A percentile compares a stretch with the other conserved stretches of the same genome.
Evolutionary conservation across 1,140 invertebrate species (phyloP).

Genomic region (Orussus abietinus): DNA sequence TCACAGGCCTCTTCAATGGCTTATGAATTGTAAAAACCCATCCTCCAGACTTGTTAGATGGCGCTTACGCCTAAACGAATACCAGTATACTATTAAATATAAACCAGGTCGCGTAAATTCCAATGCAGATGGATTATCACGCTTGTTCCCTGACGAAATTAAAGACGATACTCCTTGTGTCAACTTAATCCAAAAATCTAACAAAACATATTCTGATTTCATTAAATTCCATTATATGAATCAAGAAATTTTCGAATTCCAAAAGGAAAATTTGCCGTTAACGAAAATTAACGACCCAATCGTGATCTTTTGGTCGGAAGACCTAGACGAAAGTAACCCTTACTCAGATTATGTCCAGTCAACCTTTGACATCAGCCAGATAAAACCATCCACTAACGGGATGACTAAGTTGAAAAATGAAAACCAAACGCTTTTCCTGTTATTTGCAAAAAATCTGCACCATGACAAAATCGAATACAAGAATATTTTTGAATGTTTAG

Average conservation of each 20-base stretch:
- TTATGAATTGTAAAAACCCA: conserved; percentile 46
- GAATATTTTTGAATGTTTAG: conserved; percentile 28
- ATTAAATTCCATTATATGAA: conserved; percentile 31
- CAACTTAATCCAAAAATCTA: conserved; percentile 6
- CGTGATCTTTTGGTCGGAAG: conserved; percentile 27
- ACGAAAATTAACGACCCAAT: conserved; percentile 19
- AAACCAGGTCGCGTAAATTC: conserved; percentile 41
- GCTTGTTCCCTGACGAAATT: conserved; percentile 5
- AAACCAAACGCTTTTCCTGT: conserved; percentile 22
- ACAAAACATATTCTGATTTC: conserved; percentile 25
- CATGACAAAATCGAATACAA: conserved; percentile 28
- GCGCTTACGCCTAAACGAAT: conserved; percentile 45
- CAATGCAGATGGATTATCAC: conserved; percentile 42
- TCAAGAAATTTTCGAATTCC: conserved; percentile 19
- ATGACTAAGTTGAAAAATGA: conserved; percentile 17
- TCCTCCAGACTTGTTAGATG: conserved; percentile 46
- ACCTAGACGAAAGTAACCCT: conserved; percentile 27
- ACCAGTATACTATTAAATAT: conserved; percentile 47
- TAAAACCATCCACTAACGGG: conserved; percentile 4
- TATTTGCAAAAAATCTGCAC: conserved; percentile 24
- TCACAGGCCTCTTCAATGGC: conserved; percentile 46
- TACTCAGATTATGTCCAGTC: conserved; percentile 19
- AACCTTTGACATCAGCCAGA: conserved; percentile 16
- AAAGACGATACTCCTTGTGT: conserved; percentile 16
- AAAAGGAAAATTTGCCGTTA: conserved; percentile 21